Evolutionary conservation across 2,797 vertebrate genomes (phyloP), one percentile per base, ranked within the genome.

Genomic region (Distichodus sexfasciatus): DNA sequence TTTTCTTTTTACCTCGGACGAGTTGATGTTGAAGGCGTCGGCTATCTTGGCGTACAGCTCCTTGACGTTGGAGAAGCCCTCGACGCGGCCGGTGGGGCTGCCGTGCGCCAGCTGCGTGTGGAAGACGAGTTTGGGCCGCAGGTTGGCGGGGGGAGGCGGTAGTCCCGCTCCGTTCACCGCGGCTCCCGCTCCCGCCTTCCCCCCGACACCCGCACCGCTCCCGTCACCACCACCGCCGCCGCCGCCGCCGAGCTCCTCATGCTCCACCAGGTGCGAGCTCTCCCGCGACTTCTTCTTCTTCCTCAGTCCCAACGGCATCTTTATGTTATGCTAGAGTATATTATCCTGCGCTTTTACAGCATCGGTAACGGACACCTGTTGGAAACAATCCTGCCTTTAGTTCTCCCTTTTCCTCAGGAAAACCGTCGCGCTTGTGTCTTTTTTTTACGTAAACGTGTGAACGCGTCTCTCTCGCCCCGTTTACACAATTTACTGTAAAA

Each of bases 31-130:
- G 65, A 96, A 97, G 5, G 87, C 89, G 6, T 91, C 80, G 0
- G 90, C 81, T 50, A 97, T 95, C 75, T 90, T 93, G 8, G 12
- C 44, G 80, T 99, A 98, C 2, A 99, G 85, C 86, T 98, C 95
- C 26, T 88, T 90, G 63, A 96, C 91, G 82, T 92, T 97, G 66
- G 83, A 46, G 82, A 99, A 98, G 0, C 92, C 93, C 83, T 96
- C 93, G 78, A 99, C 93, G 64, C 93, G 88, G 76, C 92, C 95
- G 7, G 97, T 98, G 81, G 94, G 91, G 85, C 95, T 97, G 54
- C 97, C 97, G 86, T 98, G 96, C 1, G 97, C 97, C 69, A 98
- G 92, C 90, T 99, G 97, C 73, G 95, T 88, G 86, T 97, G 93
- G 84, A 99, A 99, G 21, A 94, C 93, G 75, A 96, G 89, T 48